Conservation (phyloP, 2,888 invertebrate species). For the Poecilobothrus nobilitatus region DNA sequence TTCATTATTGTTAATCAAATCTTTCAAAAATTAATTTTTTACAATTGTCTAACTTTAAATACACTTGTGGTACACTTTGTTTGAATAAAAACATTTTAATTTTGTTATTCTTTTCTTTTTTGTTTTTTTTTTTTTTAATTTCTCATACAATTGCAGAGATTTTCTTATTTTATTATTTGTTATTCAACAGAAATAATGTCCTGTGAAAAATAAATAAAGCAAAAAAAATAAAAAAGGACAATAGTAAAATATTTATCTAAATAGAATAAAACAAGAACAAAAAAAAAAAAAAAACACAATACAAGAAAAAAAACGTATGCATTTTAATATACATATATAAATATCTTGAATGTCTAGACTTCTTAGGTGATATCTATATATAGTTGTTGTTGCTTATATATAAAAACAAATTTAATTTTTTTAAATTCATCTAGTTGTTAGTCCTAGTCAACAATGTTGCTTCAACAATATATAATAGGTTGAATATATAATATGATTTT, state of each 20-base stretch:
- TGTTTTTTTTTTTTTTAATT: no score
- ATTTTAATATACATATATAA: background rate
- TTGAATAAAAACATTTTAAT: no score
- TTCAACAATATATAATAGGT: background rate
- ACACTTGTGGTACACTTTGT: no score
- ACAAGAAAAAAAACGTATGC: background rate
- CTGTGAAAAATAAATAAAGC: background rate
- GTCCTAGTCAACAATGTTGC: background rate
- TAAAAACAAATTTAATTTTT: background rate
- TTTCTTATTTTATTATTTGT: background rate
- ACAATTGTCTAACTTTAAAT: no score
- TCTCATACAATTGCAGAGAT: background rate
- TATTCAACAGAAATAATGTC: background rate
- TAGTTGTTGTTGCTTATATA: background rate
- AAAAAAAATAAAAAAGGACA: background rate
- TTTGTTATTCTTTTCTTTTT: no score
- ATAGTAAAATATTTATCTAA: background rate
- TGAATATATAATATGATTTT: no score
- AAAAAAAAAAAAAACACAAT: background rate
- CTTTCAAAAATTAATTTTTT: no score
- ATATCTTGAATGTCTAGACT: background rate
- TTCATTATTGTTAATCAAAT: no score
- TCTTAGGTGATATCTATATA: background rate
- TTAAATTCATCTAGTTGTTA: background rate
- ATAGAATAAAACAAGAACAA: background rate